Base-by-base conservation (phyloP, 2,797 vertebrate species). In the Mallotus villosus region DNA sequence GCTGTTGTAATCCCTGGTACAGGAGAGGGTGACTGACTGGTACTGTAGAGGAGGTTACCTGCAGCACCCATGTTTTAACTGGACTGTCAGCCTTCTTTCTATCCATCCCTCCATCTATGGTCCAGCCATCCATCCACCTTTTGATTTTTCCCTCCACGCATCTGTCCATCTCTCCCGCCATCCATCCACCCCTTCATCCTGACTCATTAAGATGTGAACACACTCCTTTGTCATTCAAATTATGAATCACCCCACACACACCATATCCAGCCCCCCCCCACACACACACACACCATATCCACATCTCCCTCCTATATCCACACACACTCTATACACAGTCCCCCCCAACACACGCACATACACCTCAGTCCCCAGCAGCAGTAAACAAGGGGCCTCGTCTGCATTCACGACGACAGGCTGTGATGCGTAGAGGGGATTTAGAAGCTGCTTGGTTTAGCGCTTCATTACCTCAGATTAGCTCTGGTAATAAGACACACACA, bases 381-480 rank as follows among this genome's bases (percentile, higher is more conserved):
- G 85, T 88, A 90, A 91, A 92, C 89, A 89, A 85, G 85, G 73
- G 82, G 79, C 78, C 81, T 87, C 17, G 75, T 82, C 75, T 32
- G 89, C 88, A 91, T 90, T 87, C 81, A 90, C 90, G 90, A 89
- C 71, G 70, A 82, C 78, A 85, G 86, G 80, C 83, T 84, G 86
- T 88, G 82, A 79, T 77, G 58, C 77, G 29, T 25, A n/a, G 70
- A 65, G 75, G 79, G 82, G 86, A 84, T 91, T 91, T 87, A 88
- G 86, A 89, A 87, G 86, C 66, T 78, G 67, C 87, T 76, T 78
- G 87, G 86, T 92, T 91, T 90, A 89, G 86, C 85, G 87, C 85
- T 92, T 92, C 89, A 93, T 92, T 93, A 91, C 86, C 81, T 87
- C 85, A 91, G 90, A 93, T 94, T 93, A 93, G 84, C 88, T 84